Evolutionary conservation across 2,113 vertebrate species (phyloP), one percentile per base, ranked within the genome.

Genomic region (Sander vitreus): DNA sequence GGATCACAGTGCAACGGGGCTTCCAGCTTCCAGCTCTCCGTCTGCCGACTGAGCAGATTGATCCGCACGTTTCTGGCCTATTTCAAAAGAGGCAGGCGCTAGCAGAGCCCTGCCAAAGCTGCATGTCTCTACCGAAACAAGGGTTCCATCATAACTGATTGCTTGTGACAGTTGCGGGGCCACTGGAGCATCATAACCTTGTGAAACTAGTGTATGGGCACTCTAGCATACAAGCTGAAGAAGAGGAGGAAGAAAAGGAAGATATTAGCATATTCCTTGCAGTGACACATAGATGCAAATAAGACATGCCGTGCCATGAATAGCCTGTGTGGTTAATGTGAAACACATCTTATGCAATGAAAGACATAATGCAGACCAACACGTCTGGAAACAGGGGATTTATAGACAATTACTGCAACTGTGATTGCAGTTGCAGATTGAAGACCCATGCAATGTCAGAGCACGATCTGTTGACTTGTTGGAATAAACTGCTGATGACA

Each of bases 151-250:
- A 91, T 84, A 89, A 84, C 78, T 93, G 91, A 94, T 94, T 90
- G 88, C 85, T 92, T 92, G 90, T 93, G 91, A 94, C 92, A 94
- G 93, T 92, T 92, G 85, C 90, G 74, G 72, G 89, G 88, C 92
- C 91, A 91, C 88, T 93, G 91, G 91, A 93, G 93, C 89, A 89
- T 91, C 92, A 86, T 92, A 92, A 93, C 93, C 93, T 94, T 93
- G 92, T 93, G 92, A 88, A 90, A 89, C 89, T 86, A 90, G 91
- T 89, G 93, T 88, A 92, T 58, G 86, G 85, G 88, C 88, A 92
- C 84, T 93, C 83, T 90, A 84, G 89, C 90, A 92, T 86, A 66
- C 78, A 86, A 58, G 80, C 75, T 81, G 67, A 92, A 88, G 74
- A 75, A 90, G 73, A 88, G 67, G 65, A 84, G 88, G 62, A 64